Conservation (phyloP, 53 echinoderm and acorn worm species). For the Henricia sp. region DNA sequence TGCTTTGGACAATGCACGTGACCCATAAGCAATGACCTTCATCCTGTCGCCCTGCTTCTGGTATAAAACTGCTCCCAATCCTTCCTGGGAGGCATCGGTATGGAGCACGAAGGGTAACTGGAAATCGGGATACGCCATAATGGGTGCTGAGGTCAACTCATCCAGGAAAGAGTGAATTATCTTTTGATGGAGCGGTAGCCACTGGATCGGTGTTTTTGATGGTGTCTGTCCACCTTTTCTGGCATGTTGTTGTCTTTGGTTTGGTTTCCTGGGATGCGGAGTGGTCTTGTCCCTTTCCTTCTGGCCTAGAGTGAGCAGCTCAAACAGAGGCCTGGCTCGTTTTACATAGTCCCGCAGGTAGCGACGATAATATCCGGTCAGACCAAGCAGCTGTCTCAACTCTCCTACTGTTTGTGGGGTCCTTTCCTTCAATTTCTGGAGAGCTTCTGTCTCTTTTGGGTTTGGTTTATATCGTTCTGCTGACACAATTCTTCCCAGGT, state of each 20-base stretch:
- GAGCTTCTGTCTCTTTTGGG: conserved; percentile 45
- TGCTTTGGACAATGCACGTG: conserved; percentile 39
- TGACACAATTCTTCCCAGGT: conserved; percentile 61
- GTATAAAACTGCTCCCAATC: conserved; percentile 37
- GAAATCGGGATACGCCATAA: conserved; percentile 60
- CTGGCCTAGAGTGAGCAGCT: conserved; percentile 10
- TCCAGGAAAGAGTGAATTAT: conserved; percentile 11
- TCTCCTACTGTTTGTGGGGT: conserved; percentile 62
- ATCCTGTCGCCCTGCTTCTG: conserved; percentile 5
- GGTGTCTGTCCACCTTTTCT: background rate
- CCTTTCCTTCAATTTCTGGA: conserved; percentile 30
- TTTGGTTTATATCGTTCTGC: conserved; percentile 45
- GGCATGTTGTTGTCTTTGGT: too few species aligned
- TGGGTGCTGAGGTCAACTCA: background rate
- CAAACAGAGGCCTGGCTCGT: conserved; percentile 58
- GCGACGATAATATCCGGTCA: conserved; percentile 50
- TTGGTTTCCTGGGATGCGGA: background rate
- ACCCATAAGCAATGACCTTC: conserved; percentile 57
- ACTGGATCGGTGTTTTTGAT: background rate
- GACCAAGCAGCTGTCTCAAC: conserved; percentile 51
- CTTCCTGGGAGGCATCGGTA: conserved; percentile 35
- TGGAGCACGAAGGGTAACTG: conserved; percentile 21
- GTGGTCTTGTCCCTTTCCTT: background rate
- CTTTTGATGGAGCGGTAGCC: conserved; percentile 30
- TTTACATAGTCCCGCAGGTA: conserved; percentile 43